phyloP scores from a whole-genome alignment of 2,888 invertebrate genomes.

The Parthenolecanium corni region DNA sequence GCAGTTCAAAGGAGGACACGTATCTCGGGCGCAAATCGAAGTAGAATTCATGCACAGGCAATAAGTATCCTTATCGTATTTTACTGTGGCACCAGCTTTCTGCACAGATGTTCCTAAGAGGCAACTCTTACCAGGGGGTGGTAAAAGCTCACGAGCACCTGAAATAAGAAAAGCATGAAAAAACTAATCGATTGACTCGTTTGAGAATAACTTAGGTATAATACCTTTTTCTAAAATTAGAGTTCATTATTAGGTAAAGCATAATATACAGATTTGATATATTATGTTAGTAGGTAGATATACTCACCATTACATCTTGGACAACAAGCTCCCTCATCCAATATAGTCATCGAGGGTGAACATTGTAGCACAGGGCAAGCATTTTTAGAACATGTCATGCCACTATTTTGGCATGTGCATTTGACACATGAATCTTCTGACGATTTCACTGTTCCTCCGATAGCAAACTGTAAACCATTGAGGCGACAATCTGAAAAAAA shows the following conservation, averaged over 20 bases:
- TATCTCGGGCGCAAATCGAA: constrained; percentile 62
- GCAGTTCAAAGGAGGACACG: constrained; percentile 86
- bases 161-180: constrained; percentile 8
- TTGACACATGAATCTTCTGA: constrained; percentile 77
- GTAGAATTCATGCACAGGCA: constrained; percentile 74
- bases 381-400: constrained; percentile 65
- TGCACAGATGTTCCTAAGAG: constrained; percentile 59
- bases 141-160: constrained; percentile 42
- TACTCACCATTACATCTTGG: constrained; percentile 45
- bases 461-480: constrained; percentile 68
- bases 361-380: constrained; percentile 86
- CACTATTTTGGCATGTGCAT: constrained; percentile 59
- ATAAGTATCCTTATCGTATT: constrained; percentile 62
- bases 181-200: too few relatives aligned
- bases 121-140: constrained; percentile 48
- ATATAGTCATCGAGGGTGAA: constrained; percentile 53
- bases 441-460: constrained; percentile 60
- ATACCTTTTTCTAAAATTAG: too few relatives aligned
- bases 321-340: constrained; percentile 72
- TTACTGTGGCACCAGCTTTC: constrained; percentile 51
- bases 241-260: too few relatives aligned
- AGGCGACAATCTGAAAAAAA: constrained; percentile 56
- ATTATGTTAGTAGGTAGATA: neutral
- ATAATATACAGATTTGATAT: too few relatives aligned
- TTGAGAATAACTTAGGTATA: too few relatives aligned